Evolutionary conservation across 2,113 vertebrate genomes (phyloP), one percentile per base, ranked within the genome.

Genomic region (Brienomyrus brachyistius): DNA sequence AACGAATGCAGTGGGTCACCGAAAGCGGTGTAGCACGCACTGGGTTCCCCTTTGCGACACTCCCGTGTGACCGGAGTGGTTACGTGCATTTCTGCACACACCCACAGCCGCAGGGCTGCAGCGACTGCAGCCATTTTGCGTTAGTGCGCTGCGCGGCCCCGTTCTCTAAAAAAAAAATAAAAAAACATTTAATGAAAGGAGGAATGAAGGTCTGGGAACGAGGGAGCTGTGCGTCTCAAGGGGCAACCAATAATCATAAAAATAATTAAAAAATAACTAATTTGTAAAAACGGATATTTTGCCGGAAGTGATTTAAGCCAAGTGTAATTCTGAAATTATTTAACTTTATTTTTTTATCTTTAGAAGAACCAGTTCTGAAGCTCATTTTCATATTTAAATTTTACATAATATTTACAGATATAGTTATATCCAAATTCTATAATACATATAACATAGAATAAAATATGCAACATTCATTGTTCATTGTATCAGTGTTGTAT

Each of bases 61-160:
- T 19, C n/a, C 62, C 10, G 66, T 21, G 13, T 89, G 48, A 56
- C 51, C 80, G 66, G 23, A 77, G 7, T 88, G 86, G 31, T 48
- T 56, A 90, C 91, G 91, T 90, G 91, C 90, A 4, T n/a, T 11
- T 77, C 31, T n/a, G 90, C 90, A 91, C 90, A 89, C 89, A 83
- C 40, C 2, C 88, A 31, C 87, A 8, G 43, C 66, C n/a, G 23
- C 51, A 27, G 7, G 3, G 50, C 19, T 40, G 11, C 17, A 11
- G 8, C 54, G 66, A 54, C 74, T 35, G 89, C 35, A 31, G 82
- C 89, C 84, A 74, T 90, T 66, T 90, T 70, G 89, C 10, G 84
- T 83, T 9, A 17, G 47, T 47, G 82, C 7, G 82, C 10, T 48
- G 13, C 6, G 35, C 45, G 23, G 56, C 21, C 56, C 7, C 56